Conservation (phyloP, 2,888 invertebrate species). For the Drosophila silvestris region DNA sequence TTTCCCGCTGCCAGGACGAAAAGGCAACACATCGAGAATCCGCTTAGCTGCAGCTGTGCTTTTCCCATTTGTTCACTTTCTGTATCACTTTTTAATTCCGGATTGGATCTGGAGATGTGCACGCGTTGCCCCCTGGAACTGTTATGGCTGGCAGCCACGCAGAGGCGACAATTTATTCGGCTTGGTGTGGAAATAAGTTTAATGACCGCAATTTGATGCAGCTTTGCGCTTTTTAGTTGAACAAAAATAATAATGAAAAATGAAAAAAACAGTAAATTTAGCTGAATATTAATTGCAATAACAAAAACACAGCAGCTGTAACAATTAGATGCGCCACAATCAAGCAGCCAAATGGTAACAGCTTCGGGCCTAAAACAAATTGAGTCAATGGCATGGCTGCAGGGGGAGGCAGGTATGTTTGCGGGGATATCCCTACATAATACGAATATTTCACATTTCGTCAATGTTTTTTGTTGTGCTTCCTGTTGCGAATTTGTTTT, state of each 20-base stretch:
- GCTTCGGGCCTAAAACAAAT: constrained; percentile 22
- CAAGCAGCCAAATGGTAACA: constrained; percentile 32
- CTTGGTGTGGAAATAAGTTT: constrained; percentile 70
- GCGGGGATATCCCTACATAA: constrained; percentile 17
- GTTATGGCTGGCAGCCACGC: constrained; percentile 65
- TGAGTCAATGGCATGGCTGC: constrained; percentile 48
- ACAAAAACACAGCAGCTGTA: constrained; percentile 65
- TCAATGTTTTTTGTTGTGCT: constrained; percentile 42
- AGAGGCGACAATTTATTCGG: constrained; percentile 74
- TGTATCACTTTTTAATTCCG: not conserved
- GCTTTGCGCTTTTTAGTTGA: constrained; percentile 67
- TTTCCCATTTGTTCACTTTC: constrained; percentile 6
- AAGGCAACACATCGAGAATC: constrained; percentile 19
- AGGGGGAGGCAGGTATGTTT: not conserved
- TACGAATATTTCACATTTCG: constrained; percentile 45
- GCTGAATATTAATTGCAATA: constrained; percentile 73
- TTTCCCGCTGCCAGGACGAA: constrained; percentile 54
- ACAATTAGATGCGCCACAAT: constrained; percentile 81
- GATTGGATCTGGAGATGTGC: constrained; percentile 37
- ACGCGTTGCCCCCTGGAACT: constrained; percentile 42
- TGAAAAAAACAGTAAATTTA: constrained; percentile 46
- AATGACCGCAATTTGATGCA: constrained; percentile 81
- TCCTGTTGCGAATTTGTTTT: constrained; percentile 75
- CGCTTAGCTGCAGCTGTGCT: constrained; percentile 22
- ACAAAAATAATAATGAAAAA: constrained; percentile 21